A percentile compares a stretch with the other conserved stretches of the same genome.
Conservation (phyloP, 2,888 invertebrate species). For the Lissocephala sabroskyi region DNA sequence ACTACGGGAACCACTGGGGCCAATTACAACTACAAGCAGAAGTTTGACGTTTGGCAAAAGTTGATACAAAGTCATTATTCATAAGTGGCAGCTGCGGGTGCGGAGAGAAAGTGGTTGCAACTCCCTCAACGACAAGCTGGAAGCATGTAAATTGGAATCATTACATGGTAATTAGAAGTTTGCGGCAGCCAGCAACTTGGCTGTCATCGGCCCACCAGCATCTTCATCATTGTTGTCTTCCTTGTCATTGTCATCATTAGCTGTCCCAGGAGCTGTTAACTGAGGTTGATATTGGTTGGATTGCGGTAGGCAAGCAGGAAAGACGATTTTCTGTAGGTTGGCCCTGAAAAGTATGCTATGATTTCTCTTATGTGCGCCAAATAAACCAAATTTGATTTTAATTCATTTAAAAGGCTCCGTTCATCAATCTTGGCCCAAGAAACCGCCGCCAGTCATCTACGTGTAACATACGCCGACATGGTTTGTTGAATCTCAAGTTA, state of each 20-base stretch:
- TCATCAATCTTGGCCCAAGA: constrained; percentile 47
- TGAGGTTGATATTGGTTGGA: too few relatives aligned
- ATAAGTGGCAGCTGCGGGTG: too few relatives aligned
- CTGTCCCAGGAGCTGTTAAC: too few relatives aligned
- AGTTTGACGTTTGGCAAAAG: constrained; percentile 27
- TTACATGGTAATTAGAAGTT: constrained; percentile 61
- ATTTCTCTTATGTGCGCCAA: not conserved
- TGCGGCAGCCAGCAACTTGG: constrained; percentile 39
- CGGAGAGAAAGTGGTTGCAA: too few relatives aligned
- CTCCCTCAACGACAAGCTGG: constrained; percentile 17
- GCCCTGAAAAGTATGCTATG: too few relatives aligned
- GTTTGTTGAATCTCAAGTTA: constrained; percentile 66
- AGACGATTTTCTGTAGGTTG: too few relatives aligned
- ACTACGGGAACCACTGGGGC: constrained; percentile 11
- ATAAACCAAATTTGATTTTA: constrained; percentile 35
- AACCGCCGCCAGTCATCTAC: constrained; percentile 11
- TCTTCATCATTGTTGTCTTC: too few relatives aligned
- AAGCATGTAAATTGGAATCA: constrained; percentile 42
- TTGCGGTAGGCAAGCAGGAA: too few relatives aligned
- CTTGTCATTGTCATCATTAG: too few relatives aligned
- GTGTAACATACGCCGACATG: constrained; percentile 54
- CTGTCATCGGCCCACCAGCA: too few relatives aligned
- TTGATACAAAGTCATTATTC: constrained; percentile 49
- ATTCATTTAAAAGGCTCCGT: constrained; percentile 56
- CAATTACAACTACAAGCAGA: constrained; percentile 8